Conservation (phyloP, 1,140 invertebrate genomes). For the Drosophila guanche region DNA sequence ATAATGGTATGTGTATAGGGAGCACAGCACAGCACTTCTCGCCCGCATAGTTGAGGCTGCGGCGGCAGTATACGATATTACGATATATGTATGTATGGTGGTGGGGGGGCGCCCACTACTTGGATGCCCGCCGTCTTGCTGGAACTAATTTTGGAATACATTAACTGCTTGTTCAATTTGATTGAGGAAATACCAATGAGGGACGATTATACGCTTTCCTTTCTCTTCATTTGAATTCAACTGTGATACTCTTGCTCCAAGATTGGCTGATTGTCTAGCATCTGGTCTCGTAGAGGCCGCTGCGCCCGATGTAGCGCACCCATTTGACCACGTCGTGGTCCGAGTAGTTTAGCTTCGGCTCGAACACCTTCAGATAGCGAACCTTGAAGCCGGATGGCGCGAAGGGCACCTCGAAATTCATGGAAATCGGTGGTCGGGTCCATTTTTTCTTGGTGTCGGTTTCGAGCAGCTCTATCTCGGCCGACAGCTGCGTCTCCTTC, state of each 20-base stretch:
- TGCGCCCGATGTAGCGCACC: conserved; percentile 99
- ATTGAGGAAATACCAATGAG: conserved; percentile 72
- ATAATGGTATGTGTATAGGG: conserved; percentile 71
- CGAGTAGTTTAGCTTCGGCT: conserved; percentile 99
- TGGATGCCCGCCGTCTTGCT: conserved; percentile 38
- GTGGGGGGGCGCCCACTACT: conserved; percentile 16
- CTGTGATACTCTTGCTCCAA: conserved; percentile 52
- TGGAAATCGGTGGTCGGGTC: conserved; percentile 99
- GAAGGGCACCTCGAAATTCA: conserved; percentile 99
- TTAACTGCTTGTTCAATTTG: conserved; percentile 73
- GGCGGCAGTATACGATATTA: conserved; percentile 36
- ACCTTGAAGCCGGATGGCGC: conserved; percentile 99
- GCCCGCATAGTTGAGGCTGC: conserved; percentile 33
- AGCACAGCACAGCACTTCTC: conserved; percentile 13
- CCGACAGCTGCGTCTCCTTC: conserved; percentile 99
- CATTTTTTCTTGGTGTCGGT: conserved; percentile 99
- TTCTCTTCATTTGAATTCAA: conserved; percentile 57
- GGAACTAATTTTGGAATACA: conserved; percentile 76
- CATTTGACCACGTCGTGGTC: conserved; percentile 99
- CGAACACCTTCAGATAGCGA: conserved; percentile 99
- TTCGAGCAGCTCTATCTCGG: conserved; percentile 99
- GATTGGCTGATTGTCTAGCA: conserved; percentile 87
- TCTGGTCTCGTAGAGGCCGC: conserved; percentile 99
- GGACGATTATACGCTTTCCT: conserved; percentile 42
- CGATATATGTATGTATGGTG: conserved; percentile 10